These are phyloP conservation scores for Lepus europaeus DNA, from an alignment of 2,113 vertebrate species.

Conservation along the genomic window DNA sequence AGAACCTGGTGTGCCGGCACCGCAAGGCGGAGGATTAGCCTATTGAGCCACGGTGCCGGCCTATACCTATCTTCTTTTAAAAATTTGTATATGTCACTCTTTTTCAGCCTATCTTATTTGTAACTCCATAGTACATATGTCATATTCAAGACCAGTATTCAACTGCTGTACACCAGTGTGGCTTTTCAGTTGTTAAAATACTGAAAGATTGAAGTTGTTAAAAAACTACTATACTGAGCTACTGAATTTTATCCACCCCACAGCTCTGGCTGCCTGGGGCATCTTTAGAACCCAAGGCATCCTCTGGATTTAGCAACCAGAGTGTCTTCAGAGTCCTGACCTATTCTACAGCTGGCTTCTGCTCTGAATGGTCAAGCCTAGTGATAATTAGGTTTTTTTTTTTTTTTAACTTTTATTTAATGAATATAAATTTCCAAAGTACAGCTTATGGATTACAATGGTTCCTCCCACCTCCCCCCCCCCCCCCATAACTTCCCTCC, in stretches of 20 bases:
- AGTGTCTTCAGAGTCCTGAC: background rate
- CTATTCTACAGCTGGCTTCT: background rate
- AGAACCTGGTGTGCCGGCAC: no score
- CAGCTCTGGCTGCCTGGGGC: background rate
- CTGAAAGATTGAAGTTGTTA: background rate
- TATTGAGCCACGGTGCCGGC: no score
- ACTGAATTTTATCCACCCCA: rapidly evolving
- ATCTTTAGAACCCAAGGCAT: background rate
- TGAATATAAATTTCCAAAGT: no score
- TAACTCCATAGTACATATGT: background rate
- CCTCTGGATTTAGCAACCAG: background rate
- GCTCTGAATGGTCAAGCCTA: background rate
- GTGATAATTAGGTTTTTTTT: background rate
- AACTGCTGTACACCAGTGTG: background rate
- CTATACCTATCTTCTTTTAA: background rate
- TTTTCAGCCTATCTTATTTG: background rate
- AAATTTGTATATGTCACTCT: background rate
- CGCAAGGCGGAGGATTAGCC: no score
- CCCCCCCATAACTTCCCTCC: no score
- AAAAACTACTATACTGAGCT: background rate
- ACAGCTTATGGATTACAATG: no score
- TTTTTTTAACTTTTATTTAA: no score
- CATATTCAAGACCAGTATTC: background rate
- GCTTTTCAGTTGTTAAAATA: background rate
- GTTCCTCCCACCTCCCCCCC: no score